phyloP scores from a whole-genome alignment of 2,888 invertebrate species.

The Lomographa bimaculata region DNA sequence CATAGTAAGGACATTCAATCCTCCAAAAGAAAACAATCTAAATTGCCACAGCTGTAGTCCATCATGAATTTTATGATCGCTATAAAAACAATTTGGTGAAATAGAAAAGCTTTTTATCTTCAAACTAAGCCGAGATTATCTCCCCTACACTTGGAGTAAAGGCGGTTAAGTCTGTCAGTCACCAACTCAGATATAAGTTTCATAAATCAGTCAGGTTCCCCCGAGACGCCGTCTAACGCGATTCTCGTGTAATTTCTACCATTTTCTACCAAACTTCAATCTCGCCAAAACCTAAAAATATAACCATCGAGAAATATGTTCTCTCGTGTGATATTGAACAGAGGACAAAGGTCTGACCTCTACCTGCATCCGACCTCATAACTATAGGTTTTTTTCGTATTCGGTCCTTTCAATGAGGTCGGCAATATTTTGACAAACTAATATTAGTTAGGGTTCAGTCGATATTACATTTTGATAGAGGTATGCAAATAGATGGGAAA shows the following conservation, averaged over 20 bases:
- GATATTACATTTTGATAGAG: slow-evolving; percentile 24
- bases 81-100: slow-evolving; percentile 2
- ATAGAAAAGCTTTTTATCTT: background rate
- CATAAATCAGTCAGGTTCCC: slow-evolving; percentile 5
- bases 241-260: background rate
- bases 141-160: background rate
- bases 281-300: slow-evolving; percentile 3
- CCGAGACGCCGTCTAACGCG: background rate
- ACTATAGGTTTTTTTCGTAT: slow-evolving; percentile 27
- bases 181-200: slow-evolving; percentile 5
- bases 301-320: slow-evolving; percentile 14
- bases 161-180: slow-evolving; percentile 7
- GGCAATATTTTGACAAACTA: slow-evolving; percentile 35
- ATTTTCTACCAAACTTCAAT: slow-evolving; percentile 19
- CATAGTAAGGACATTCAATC: too few relatives aligned
- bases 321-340: slow-evolving; percentile 18
- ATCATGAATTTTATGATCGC: background rate
- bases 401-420: slow-evolving; percentile 29
- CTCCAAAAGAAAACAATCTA: too few relatives aligned
- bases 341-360: slow-evolving; percentile 23
- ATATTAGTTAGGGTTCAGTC: slow-evolving; percentile 29
- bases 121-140: slow-evolving; percentile 3
- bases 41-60: too few relatives aligned
- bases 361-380: slow-evolving; percentile 25
- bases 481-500: slow-evolving; percentile 18